These are phyloP conservation scores for Acrobasis repandana DNA, from an alignment of 2,888 invertebrate species.

Conservation along the genomic window DNA sequence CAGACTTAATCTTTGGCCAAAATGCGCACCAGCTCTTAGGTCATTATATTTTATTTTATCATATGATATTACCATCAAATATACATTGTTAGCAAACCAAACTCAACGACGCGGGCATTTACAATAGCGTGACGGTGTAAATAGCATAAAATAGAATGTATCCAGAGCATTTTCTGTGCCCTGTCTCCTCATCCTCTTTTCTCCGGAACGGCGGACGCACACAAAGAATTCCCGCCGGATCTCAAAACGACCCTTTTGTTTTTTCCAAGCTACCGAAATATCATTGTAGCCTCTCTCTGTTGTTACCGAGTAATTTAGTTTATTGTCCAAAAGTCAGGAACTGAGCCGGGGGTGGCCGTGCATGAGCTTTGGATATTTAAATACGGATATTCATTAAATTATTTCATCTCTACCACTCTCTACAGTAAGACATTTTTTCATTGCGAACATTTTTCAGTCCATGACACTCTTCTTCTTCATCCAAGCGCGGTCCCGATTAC, in stretches of 20 bases:
- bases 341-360: slow-evolving; percentile 48
- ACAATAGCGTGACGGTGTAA: slow-evolving; percentile 52
- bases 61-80: background rate
- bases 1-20: too few species aligned
- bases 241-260: slow-evolving; percentile 70
- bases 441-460: too few species aligned
- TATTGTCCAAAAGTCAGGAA: slow-evolving; percentile 66
- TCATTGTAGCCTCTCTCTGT: slow-evolving; percentile 65
- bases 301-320: slow-evolving; percentile 71
- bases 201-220: slow-evolving; percentile 31
- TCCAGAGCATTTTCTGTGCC: slow-evolving; percentile 61
- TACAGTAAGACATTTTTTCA: too few species aligned
- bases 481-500: too few species aligned
- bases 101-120: slow-evolving; percentile 32
- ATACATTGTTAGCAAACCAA: slow-evolving; percentile 21
- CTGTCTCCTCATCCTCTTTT: slow-evolving; percentile 51
- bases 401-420: too few species aligned
- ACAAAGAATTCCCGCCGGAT: slow-evolving; percentile 72
- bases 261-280: slow-evolving; percentile 68
- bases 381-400: slow-evolving; percentile 51
- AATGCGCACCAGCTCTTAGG: too few species aligned
- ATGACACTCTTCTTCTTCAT: too few species aligned
- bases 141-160: slow-evolving; percentile 57
- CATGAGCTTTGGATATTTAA: slow-evolving; percentile 50
- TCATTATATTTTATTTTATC: too few species aligned